Evolutionary conservation across 2,113 vertebrate genomes (phyloP), one percentile per base, ranked within the genome.

Genomic region (Stegastes partitus): DNA sequence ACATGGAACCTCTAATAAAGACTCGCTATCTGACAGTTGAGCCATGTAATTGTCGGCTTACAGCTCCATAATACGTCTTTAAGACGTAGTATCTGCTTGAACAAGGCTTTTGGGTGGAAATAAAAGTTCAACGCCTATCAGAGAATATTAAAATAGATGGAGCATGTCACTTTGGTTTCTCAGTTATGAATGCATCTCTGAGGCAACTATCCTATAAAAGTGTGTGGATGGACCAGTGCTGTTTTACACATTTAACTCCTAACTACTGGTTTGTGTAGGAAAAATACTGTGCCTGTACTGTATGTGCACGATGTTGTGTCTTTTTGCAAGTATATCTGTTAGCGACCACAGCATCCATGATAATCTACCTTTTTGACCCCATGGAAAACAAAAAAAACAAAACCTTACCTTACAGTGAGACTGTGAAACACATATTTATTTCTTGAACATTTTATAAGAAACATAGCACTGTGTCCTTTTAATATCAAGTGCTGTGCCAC

Each of bases 81-180:
- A 63, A 49, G 42, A 55, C 54, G 51, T 61, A 58, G 31, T 31
- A 19, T 75, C 67, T 47, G 39, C 42, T 72, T 26, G 11, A 39
- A 54, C 2, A 62, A 1, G 4, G 49, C 21, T 31, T 80, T 59
- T 56, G 10, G 34, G 15, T 49, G 23, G 59, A 77, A 71, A 77
- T 66, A 67, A 57, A 83, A 65, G 65, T 57, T 78, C 5, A 54
- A 39, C 53, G 37, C n/a, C 53, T 63, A 28, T 42, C 39, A 28
- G 37, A 34, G 68, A 73, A 64, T 45, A 71, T 84, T 67, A 80
- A 68, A 71, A 70, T 53, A 51, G n/a, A 73, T 63, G 74, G 44
- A 49, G 39, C 25, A 26, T 80, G 64, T 54, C 34, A 23, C 26
- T 39, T 12, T 56, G 51, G n/a, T 34, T 21, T 19, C 18, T 14